Conservation (phyloP, 1,140 invertebrate species). For the Bombus cullumanus region DNA sequence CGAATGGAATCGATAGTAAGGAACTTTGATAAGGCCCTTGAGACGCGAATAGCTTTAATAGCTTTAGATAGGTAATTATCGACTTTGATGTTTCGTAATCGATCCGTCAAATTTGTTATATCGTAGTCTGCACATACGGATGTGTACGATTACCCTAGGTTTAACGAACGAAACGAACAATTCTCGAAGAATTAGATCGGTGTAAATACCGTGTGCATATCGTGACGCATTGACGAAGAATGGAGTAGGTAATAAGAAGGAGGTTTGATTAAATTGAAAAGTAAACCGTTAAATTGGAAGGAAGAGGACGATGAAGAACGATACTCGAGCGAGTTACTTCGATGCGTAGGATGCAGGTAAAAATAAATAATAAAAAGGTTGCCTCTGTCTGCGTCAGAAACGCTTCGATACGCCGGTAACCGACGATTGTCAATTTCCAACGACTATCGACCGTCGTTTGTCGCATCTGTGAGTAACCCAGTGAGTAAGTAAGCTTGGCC, state of each 20-base stretch:
- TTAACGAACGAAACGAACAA: background rate
- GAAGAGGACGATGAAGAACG: too few species aligned
- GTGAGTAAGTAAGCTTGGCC: background rate
- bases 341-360: background rate
- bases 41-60: background rate
- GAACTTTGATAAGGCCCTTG: background rate
- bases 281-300: background rate
- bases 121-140: background rate
- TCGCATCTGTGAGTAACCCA: background rate
- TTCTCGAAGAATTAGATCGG: too few species aligned
- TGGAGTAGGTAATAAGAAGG: background rate
- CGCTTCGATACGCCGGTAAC: background rate
- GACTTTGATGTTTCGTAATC: constrained; percentile 5
- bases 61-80: constrained; percentile 14
- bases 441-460: background rate
- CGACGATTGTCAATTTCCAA: background rate
- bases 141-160: background rate
- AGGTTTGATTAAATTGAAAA: background rate
- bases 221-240: background rate
- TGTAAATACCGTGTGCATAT: too few species aligned
- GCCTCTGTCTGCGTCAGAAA: background rate
- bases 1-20: background rate
- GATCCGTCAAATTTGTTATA: background rate
- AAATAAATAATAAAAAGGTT: background rate
- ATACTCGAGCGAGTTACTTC: background rate